Percentiles rank a stretch among this genome's conserved stretches.
These are phyloP conservation scores for Pseudochromis fuscus DNA, from an alignment of 2,797 vertebrate species.

Conservation along the genomic window DNA sequence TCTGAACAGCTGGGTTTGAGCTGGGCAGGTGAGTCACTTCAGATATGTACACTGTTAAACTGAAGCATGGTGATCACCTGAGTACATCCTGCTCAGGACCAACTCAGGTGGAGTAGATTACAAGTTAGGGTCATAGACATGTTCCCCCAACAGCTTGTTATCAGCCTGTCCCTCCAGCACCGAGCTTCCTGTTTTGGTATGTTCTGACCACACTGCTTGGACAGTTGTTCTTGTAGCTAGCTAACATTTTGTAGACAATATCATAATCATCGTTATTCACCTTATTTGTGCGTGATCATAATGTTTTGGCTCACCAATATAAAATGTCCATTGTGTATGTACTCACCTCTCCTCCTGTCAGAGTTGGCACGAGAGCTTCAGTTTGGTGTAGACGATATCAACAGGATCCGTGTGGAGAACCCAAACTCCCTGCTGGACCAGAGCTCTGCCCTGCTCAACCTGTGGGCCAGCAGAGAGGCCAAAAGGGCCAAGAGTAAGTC, in stretches of 20 bases:
- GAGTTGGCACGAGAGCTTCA: constrained; percentile 94
- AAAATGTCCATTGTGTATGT: neutral
- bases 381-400: constrained; percentile 96
- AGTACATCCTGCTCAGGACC: neutral
- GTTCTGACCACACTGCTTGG: no score
- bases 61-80: neutral
- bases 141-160: neutral
- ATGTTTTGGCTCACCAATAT: neutral
- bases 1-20: constrained; percentile 96
- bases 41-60: neutral
- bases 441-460: constrained; percentile 91
- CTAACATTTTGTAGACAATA: neutral
- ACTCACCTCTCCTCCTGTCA: constrained; percentile 36
- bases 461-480: constrained; percentile 93
- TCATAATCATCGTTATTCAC: neutral
- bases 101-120: no score
- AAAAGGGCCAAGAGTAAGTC: constrained; percentile 92
- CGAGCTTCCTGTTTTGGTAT: no score
- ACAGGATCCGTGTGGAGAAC: constrained; percentile 96
- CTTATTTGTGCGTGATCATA: neutral
- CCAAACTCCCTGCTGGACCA: constrained; percentile 97
- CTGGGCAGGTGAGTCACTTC: constrained; percentile 91
- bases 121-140: neutral
- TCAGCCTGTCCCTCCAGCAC: neutral
- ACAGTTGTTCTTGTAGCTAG: neutral